Base-by-base conservation (phyloP, 2,888 invertebrate species). In the Watsonalla binaria region DNA sequence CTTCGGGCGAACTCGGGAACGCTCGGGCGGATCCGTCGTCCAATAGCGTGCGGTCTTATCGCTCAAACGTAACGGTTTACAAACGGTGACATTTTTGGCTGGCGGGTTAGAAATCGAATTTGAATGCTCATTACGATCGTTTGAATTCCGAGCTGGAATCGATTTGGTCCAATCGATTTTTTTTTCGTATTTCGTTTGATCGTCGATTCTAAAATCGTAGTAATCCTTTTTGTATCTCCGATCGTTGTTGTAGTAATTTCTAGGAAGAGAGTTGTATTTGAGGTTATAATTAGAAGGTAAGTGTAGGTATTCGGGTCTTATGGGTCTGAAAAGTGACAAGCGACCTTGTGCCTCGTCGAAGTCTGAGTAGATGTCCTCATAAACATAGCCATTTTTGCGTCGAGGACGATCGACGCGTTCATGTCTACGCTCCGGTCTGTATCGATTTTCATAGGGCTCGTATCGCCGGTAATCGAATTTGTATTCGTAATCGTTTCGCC, bases 321-420 rank as follows among this genome's bases (percentile, higher is more conserved):
- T 91, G 24, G 91, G 91, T 67, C 88, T 76, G 66, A 91, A 91
- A 39, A 91, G 68, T 5, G 91, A 91, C 15, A 91, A 55, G 1
- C 86, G 72, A 5, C 90, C 90, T 70, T 90, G 90, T 6, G 89
- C 88, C 70, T 90, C 90, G 51, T 90, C 90, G 61, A 88, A 90
- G 61, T 90, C 90, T 33, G 90, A 90, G 59, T 91, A 91, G 45
- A 91, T 89, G 60, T 91, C 91, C 78, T 91, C 91, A 63, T 85
- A 90, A 11, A 91, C 90, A 61, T 85, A 90, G 1, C 90, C 90
- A 56, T 90, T 90, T 64, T 83, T 89, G 46, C 90, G 72, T 68
- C 80, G 74, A 6, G 86, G 84, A 61, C 79, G 70, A 34, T 76
- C 75, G 50, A 69, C 2, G 6, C 49, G 56, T 54, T 67, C 63